Evolutionary conservation across 2,888 invertebrate species (phyloP).

Genomic region (Archaeoteleia sp.): DNA sequence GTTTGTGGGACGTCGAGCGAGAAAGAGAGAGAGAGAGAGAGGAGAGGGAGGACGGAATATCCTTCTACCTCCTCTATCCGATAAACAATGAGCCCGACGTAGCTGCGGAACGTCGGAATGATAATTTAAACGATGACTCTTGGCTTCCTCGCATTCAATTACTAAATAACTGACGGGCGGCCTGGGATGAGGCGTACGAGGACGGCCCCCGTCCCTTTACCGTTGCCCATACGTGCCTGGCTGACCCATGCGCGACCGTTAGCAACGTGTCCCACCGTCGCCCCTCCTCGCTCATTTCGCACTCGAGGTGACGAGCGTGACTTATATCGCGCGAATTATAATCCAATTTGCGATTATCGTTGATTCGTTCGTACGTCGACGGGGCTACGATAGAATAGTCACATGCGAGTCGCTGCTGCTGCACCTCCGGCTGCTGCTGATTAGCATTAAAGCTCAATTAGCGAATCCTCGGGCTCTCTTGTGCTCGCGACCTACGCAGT

Average conservation of each 20-base stretch:
- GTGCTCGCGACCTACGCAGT: constrained; percentile 33
- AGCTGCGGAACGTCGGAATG: constrained; percentile 60
- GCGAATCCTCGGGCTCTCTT: constrained; percentile 16
- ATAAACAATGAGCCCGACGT: constrained; percentile 48
- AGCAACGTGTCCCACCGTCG: constrained; percentile 24
- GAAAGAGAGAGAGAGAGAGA: not conserved
- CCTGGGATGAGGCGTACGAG: constrained; percentile 39
- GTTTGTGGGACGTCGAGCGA: constrained; percentile 3
- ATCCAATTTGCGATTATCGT: constrained; percentile 74
- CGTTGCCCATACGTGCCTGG: constrained; percentile 34
- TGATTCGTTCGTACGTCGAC: constrained; percentile 52
- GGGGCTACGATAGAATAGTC: constrained; percentile 29
- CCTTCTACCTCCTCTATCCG: constrained; percentile 32
- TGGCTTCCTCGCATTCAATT: constrained; percentile 72
- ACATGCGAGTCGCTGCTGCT: constrained; percentile 8
- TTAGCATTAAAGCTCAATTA: constrained; percentile 48
- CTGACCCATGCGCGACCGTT: constrained; percentile 46
- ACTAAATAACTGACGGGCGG: constrained; percentile 71
- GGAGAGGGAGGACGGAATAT: constrained; percentile 22
- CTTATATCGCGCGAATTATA: constrained; percentile 73
- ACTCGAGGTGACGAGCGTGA: constrained; percentile 72
- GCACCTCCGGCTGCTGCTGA: constrained; percentile 24
- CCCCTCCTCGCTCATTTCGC: constrained; percentile 60
- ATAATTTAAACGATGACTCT: constrained; percentile 74
- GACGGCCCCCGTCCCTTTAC: constrained; percentile 16